A percentile compares a stretch with the other conserved stretches of the same genome.
These are phyloP conservation scores for Balanococcus diminutus DNA, from an alignment of 2,888 invertebrate species.

Conservation along the genomic window DNA sequence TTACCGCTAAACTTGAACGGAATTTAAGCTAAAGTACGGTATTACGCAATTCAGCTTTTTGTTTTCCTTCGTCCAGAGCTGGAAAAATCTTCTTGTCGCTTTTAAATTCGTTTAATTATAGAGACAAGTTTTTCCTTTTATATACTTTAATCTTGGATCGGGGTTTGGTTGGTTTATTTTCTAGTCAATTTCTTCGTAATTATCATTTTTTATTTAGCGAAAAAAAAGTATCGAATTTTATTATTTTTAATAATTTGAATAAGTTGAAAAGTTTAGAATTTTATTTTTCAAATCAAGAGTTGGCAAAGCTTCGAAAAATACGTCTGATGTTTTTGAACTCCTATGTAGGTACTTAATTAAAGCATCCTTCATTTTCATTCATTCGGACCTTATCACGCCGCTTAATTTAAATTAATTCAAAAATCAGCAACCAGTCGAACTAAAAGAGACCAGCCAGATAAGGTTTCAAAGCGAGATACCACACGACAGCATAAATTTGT, in stretches of 20 bases:
- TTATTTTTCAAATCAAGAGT: too few species aligned
- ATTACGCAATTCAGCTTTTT: slow-evolving; percentile 32
- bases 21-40: slow-evolving; percentile 11
- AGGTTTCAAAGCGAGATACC: not conserved
- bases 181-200: too few species aligned
- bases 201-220: too few species aligned
- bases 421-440: not conserved
- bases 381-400: not conserved
- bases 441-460: not conserved
- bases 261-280: too few species aligned
- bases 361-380: too few species aligned
- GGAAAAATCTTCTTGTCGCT: slow-evolving; percentile 23
- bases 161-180: too few species aligned
- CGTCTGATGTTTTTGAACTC: not conserved
- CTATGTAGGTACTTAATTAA: not conserved
- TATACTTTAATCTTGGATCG: not conserved
- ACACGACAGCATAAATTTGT: not conserved
- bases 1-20: slow-evolving; percentile 41
- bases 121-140: slow-evolving; percentile 20
- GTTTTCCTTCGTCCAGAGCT: not conserved
- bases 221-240: too few species aligned
- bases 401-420: not conserved
- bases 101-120: slow-evolving; percentile 31
- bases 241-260: too few species aligned
- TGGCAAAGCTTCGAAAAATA: not conserved